A percentile compares a stretch with the other conserved stretches of the same genome.
Evolutionary conservation across 2,888 invertebrate species (phyloP).

Genomic region (Germaria angustata): DNA sequence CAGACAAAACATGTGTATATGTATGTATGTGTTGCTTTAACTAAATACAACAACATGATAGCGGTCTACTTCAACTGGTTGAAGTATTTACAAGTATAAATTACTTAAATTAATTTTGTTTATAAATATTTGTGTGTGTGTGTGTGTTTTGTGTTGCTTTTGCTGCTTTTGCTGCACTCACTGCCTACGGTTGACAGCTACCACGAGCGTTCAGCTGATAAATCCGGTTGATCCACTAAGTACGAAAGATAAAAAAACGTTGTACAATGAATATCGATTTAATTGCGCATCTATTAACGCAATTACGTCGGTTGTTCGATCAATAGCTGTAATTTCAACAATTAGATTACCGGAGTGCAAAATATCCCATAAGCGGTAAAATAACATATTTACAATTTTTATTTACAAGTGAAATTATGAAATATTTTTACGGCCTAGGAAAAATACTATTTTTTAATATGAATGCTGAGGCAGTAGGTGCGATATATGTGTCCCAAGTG

Average conservation of each 20-base stretch:
- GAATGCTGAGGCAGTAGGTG: too few relatives aligned
- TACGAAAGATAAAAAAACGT: not conserved
- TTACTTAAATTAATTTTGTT: constrained; percentile 18
- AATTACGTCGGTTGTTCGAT: not conserved
- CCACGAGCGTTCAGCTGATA: constrained; percentile 38
- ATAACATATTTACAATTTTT: too few relatives aligned
- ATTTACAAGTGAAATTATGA: too few relatives aligned
- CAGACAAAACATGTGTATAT: too few relatives aligned
- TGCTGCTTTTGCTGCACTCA: not conserved
- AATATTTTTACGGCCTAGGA: too few relatives aligned
- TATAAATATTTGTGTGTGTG: constrained; percentile 16
- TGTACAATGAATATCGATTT: constrained; percentile 17
- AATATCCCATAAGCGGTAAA: too few relatives aligned
- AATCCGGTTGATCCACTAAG: constrained; percentile 59
- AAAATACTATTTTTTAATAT: too few relatives aligned
- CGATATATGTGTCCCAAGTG: too few relatives aligned
- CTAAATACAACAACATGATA: constrained; percentile 43
- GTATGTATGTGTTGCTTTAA: not conserved
- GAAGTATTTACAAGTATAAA: not conserved
- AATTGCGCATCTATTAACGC: not conserved
- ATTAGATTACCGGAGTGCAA: too few relatives aligned
- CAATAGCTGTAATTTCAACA: not conserved
- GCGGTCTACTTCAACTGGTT: constrained; percentile 25
- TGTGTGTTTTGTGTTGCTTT: not conserved
- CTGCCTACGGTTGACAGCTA: constrained; percentile 49